phyloP scores from a whole-genome alignment of 2,888 invertebrate genomes.

The Nomada flava region DNA sequence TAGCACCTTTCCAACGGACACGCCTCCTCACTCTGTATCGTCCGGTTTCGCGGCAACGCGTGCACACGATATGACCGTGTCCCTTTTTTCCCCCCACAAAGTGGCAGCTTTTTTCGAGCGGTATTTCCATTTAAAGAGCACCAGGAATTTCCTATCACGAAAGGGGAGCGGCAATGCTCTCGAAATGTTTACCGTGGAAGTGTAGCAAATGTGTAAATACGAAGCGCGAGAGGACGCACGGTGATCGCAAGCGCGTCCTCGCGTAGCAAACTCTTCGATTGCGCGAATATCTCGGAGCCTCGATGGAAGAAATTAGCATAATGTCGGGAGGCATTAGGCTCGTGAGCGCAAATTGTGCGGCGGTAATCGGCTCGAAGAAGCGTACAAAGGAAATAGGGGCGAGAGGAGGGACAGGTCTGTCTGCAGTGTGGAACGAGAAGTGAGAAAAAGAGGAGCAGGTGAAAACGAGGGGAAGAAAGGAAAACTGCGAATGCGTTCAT shows the following conservation, averaged over 20 bases:
- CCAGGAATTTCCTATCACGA: background rate
- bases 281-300: conserved; percentile 71
- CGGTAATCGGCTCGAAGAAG: conserved; percentile 62
- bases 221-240: background rate
- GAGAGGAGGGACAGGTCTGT: conserved; percentile 26
- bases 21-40: conserved; percentile 60
- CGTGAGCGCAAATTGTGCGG: conserved; percentile 72
- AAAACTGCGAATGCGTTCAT: conserved; percentile 16
- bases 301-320: conserved; percentile 76
- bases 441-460: conserved; percentile 7
- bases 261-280: conserved; percentile 66
- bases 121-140: background rate
- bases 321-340: conserved; percentile 74
- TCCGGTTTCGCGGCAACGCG: conserved; percentile 2
- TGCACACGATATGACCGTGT: conserved; percentile 3
- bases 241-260: conserved; percentile 65
- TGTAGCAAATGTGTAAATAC: conserved; percentile 12
- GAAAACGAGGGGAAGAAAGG: conserved; percentile 2
- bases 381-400: conserved; percentile 29
- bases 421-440: conserved; percentile 16
- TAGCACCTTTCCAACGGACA: conserved; percentile 51
- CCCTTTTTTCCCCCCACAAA: background rate
- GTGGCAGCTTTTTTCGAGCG: background rate
- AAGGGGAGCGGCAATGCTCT: too few relatives aligned
- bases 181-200: conserved; percentile 8